A percentile compares a stretch with the other conserved stretches of the same genome.
phyloP scores from a whole-genome alignment of 2,797 vertebrate genomes.

The Myotis vivesi region DNA sequence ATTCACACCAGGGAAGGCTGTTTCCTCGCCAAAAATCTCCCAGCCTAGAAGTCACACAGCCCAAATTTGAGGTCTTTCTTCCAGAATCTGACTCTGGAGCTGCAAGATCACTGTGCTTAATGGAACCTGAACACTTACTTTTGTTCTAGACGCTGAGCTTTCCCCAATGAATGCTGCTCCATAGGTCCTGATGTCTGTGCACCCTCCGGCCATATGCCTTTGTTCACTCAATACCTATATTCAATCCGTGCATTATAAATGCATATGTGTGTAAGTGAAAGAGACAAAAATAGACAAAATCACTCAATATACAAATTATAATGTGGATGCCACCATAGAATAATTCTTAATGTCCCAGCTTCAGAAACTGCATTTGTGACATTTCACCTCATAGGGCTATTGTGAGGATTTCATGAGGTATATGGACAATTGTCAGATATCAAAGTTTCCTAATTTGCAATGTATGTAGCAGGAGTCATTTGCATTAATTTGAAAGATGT shows the following conservation, averaged over 20 bases:
- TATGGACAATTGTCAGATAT: background rate
- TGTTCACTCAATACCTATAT: background rate
- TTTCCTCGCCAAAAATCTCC: background rate
- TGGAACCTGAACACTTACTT: background rate
- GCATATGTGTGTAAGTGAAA: background rate
- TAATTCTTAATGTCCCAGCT: background rate
- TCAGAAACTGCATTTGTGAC: slow-evolving; percentile 22
- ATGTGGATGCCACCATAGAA: background rate
- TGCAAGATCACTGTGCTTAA: background rate
- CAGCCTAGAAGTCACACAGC: background rate
- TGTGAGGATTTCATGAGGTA: background rate
- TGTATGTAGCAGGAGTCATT: background rate
- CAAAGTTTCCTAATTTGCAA: background rate
- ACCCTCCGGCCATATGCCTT: background rate
- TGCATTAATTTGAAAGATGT: background rate
- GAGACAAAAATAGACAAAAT: background rate
- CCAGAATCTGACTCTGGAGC: background rate
- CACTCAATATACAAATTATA: background rate
- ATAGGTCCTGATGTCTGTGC: background rate
- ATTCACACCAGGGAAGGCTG: background rate
- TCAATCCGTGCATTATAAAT: background rate
- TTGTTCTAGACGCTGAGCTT: background rate
- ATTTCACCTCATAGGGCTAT: background rate
- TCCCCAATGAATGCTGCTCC: background rate
- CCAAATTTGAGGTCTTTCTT: background rate